Percentiles rank a stretch among this genome's conserved stretches.
Conservation (phyloP, 2,888 invertebrate species). For the Pseudolycoriella hygida region DNA sequence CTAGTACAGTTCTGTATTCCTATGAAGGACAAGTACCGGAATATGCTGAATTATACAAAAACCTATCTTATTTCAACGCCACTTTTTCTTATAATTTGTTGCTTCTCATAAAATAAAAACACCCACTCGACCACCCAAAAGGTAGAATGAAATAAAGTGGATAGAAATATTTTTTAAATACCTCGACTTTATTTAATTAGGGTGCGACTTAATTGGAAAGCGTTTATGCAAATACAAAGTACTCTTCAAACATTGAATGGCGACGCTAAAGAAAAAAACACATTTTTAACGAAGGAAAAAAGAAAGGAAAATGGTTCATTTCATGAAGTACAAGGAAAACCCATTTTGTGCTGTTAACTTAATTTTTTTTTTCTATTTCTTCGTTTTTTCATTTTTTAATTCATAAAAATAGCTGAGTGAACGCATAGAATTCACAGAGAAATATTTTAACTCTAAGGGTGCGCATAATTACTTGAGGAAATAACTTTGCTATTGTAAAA, state of each 20-base stretch:
- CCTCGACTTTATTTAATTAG: constrained; percentile 7
- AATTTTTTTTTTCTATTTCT: background rate
- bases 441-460: background rate
- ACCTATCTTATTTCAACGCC: too few species aligned
- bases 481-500: background rate
- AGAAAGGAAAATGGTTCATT: background rate
- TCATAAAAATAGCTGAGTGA: too few species aligned
- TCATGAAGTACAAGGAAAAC: background rate
- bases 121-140: background rate
- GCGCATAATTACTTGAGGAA: background rate
- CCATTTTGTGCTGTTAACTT: background rate
- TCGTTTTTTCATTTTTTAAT: background rate
- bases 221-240: constrained; percentile 8
- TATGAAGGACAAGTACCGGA: too few species aligned
- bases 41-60: too few species aligned
- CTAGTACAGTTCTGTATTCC: too few species aligned
- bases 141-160: constrained; percentile 1
- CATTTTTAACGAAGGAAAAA: background rate
- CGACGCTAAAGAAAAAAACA: background rate
- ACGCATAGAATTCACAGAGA: too few species aligned
- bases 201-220: constrained; percentile 8
- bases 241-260: constrained; percentile 1
- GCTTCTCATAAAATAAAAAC: too few species aligned
- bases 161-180: constrained; percentile 5
- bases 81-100: too few species aligned